Conservation (phyloP, 2,888 invertebrate genomes). For the Pterostichus niger region DNA sequence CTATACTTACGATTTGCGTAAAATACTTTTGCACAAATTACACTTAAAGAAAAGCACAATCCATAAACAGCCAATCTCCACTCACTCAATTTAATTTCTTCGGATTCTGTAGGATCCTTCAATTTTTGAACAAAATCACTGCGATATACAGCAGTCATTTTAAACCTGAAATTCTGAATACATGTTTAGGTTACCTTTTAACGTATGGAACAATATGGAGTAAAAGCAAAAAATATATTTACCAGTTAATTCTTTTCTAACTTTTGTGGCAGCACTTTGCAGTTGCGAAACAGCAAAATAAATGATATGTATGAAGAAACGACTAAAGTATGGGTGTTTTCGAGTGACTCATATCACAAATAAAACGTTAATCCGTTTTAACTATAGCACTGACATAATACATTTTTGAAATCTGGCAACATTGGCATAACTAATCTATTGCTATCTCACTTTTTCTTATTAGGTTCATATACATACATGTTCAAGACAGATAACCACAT, state of each 20-base stretch:
- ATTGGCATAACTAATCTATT: background rate
- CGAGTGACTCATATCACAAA: slow-evolving; percentile 40
- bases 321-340: slow-evolving; percentile 15
- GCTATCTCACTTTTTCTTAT: background rate
- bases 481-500: background rate
- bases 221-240: slow-evolving; percentile 48
- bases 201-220: background rate
- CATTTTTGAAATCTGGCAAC: slow-evolving; percentile 33
- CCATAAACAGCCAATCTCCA: slow-evolving; percentile 73
- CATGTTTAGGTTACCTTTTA: slow-evolving; percentile 50
- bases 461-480: background rate
- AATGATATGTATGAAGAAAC: slow-evolving; percentile 26
- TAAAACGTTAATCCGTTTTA: slow-evolving; percentile 3
- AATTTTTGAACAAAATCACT: slow-evolving; percentile 63
- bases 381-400: slow-evolving; percentile 40
- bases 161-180: slow-evolving; percentile 24
- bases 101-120: slow-evolving; percentile 50
- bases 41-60: slow-evolving; percentile 72
- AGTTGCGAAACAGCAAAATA: slow-evolving; percentile 45
- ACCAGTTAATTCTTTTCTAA: slow-evolving; percentile 1
- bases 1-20: slow-evolving; percentile 73
- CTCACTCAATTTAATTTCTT: slow-evolving; percentile 71
- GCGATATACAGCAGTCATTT: slow-evolving; percentile 56
- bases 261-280: slow-evolving; percentile 54
- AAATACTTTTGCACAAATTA: slow-evolving; percentile 73